A percentile compares a stretch with the other conserved stretches of the same genome.
Conservation (phyloP, 1,140 invertebrate genomes). For the Eumaeus atala region DNA sequence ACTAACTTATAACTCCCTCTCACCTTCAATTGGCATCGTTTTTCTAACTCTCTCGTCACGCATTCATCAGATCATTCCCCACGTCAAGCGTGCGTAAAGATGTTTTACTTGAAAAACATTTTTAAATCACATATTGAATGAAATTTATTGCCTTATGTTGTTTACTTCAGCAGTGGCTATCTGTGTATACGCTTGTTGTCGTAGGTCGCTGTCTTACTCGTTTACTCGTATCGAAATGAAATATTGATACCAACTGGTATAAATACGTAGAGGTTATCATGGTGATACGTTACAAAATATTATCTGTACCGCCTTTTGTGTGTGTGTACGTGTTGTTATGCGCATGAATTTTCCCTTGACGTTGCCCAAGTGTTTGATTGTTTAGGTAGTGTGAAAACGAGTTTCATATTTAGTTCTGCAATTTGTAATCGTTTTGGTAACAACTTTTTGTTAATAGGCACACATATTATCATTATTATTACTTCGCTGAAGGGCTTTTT, state of each 20-base stretch:
- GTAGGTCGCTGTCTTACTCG: constrained; percentile 4
- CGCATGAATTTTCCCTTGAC: constrained; percentile 24
- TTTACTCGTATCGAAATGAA: constrained; percentile 4
- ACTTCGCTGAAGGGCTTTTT: too few species aligned
- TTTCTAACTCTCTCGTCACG: too few species aligned
- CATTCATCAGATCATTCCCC: too few species aligned
- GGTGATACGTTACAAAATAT: constrained; percentile 17
- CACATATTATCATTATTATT: too few species aligned
- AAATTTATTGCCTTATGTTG: too few species aligned
- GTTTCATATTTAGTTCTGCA: not conserved
- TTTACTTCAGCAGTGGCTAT: too few species aligned
- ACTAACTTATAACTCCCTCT: too few species aligned
- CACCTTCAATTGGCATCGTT: too few species aligned
- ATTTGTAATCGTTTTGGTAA: not conserved
- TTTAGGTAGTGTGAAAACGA: constrained; percentile 20
- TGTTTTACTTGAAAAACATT: too few species aligned
- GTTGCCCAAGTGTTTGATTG: constrained; percentile 21
- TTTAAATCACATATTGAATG: too few species aligned
- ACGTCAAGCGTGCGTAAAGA: too few species aligned
- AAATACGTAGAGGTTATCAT: constrained; percentile 18
- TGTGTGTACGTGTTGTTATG: constrained; percentile 28
- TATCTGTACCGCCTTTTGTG: constrained; percentile 16
- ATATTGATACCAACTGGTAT: not conserved
- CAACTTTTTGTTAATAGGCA: too few species aligned
- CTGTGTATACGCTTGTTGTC: not conserved